Conservation (phyloP, 2,113 vertebrate species). For the Romanogobio albipinnatus region DNA sequence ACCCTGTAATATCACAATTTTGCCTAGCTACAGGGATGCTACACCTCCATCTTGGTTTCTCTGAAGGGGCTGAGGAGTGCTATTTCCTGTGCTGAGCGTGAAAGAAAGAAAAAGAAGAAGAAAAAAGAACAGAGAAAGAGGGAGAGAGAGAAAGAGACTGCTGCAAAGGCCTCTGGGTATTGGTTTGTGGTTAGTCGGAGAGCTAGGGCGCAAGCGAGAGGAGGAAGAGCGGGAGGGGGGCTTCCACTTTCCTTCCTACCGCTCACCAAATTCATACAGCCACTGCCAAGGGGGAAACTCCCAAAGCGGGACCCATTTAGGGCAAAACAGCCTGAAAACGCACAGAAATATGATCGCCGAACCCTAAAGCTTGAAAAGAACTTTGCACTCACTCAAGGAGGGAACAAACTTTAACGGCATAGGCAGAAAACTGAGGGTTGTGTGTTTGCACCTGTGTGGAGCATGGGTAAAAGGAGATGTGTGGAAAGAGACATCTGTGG, state of each 20-base stretch:
- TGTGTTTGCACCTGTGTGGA: conserved; percentile 47
- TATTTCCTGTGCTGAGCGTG: conserved; percentile 58
- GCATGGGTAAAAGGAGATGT: conserved; percentile 55
- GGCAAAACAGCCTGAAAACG: background rate
- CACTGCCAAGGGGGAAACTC: conserved; percentile 56
- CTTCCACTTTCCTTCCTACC: conserved; percentile 75
- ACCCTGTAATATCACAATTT: conserved; percentile 38
- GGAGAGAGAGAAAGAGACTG: conserved; percentile 52
- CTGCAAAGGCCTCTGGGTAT: conserved; percentile 75
- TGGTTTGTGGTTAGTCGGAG: conserved; percentile 73
- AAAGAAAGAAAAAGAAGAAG: conserved; percentile 43
- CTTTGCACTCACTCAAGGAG: background rate
- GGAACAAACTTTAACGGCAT: background rate
- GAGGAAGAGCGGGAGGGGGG: conserved; percentile 75
- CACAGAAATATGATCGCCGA: background rate
- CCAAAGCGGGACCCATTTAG: conserved; percentile 32
- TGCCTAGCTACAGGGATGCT: conserved; percentile 47
- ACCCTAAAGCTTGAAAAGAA: background rate
- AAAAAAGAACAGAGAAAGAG: conserved; percentile 45
- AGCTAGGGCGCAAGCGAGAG: conserved; percentile 69
- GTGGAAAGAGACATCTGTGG: conserved; percentile 50
- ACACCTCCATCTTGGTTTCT: conserved; percentile 42
- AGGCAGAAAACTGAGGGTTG: background rate
- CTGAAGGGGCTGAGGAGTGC: conserved; percentile 44
- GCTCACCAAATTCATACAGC: conserved; percentile 64